Base-by-base conservation (phyloP, 1,140 invertebrate genomes). In the Megalonaias nervosa region DNA sequence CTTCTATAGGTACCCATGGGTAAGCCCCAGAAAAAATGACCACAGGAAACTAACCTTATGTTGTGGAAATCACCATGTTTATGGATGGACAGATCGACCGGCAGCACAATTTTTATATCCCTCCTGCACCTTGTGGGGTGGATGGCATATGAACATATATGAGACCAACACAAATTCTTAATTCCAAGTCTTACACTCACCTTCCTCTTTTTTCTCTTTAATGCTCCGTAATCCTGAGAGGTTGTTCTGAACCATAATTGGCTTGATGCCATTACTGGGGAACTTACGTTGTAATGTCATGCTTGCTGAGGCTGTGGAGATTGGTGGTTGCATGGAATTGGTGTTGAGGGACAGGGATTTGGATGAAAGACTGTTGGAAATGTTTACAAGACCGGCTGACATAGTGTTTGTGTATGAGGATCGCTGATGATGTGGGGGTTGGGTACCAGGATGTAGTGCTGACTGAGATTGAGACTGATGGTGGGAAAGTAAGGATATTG, bases 231-330 rank as follows among this genome's bases (percentile, higher is more conserved):
- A 72, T 62, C 75, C 75, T 72, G 75, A 72, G 75, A 77, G 64
- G 66, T 77, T 77, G 55, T 77, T 77, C 65, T 77, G 75, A 11
- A 77, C 68, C 14, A 64, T 21, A 14, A 77, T 71, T 11, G 75
- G 75, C 38, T 68, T 61, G 19, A 77, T 62, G 66, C 55, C 67
- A 77, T 77, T 77, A 68, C 75, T 61, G 14, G 67, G 38, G 48
- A 67, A 77, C 64, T 77, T 77, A 70, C 75, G 75, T 77, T 77
- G 75, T 59, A 70, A 48, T 31, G 67, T 77, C n/a, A 77, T 65
- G 38, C 38, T 48, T 48, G 38, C 11, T 48, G 38, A 48, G 38
- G 38, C 38, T 67, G 75, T 77, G 58, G 71, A 72, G 60, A 72
- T 77, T 19, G 75, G 61, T n/a, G 68, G 66, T 21, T 64, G 67